A percentile compares a stretch with the other conserved stretches of the same genome.
These are phyloP conservation scores for Leucophenga varia DNA, from an alignment of 1,140 invertebrate species.

Conservation along the genomic window DNA sequence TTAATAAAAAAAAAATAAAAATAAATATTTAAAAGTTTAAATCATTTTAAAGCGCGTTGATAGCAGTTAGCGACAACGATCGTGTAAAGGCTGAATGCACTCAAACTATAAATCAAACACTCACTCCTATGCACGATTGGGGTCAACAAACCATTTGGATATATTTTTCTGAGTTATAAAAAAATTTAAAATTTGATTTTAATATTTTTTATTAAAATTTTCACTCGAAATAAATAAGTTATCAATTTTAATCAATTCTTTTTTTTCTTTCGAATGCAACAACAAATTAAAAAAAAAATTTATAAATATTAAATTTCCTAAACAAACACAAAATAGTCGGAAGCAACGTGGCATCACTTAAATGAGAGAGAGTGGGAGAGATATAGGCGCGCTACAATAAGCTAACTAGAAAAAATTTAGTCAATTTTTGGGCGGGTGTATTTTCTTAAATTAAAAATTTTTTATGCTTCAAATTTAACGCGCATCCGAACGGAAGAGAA, in stretches of 20 bases:
- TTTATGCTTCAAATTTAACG: conserved; percentile 31
- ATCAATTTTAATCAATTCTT: conserved; percentile 6
- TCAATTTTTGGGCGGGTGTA: conserved; percentile 18
- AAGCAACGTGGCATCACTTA: too few relatives aligned
- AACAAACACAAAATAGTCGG: conserved; percentile 10
- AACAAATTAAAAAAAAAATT: conserved; percentile 18
- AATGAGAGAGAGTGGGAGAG: conserved; percentile 31
- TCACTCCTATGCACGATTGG: conserved; percentile 45
- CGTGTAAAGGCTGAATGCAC: conserved; percentile 41
- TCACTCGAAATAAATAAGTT: conserved; percentile 12
- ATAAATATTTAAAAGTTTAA: conserved; percentile 4
- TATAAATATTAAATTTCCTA: too few relatives aligned
- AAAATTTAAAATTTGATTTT: conserved; percentile 19
- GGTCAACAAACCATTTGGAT: conserved; percentile 16
- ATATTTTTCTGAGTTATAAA: too few relatives aligned
- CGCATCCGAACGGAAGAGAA: conserved; percentile 50
- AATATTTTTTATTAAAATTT: conserved; percentile 25
- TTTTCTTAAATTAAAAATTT: conserved; percentile 2
- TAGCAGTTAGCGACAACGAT: conserved; percentile 34
- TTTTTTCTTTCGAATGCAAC: conserved; percentile 17
- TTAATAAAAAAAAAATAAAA: conserved; percentile 12
- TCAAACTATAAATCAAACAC: conserved; percentile 25
- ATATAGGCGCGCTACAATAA: too few relatives aligned
- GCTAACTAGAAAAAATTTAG: conserved; percentile 17
- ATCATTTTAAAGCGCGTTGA: conserved; percentile 24